phyloP scores from a whole-genome alignment of 2,113 vertebrate species.

The Electrona antarctica region DNA sequence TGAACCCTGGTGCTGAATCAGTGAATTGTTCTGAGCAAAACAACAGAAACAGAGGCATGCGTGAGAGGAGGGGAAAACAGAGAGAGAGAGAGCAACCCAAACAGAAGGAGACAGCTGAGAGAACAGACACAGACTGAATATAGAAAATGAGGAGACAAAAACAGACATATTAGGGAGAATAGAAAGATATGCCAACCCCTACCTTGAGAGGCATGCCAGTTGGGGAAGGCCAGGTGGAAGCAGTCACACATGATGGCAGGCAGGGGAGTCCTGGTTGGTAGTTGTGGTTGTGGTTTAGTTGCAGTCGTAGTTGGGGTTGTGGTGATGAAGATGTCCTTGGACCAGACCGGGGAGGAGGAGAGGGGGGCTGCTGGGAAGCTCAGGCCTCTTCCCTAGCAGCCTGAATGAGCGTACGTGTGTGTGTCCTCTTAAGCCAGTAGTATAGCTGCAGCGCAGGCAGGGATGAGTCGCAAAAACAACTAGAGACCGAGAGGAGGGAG shows the following conservation, averaged over 20 bases:
- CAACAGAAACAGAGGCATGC: neutral
- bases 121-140: neutral
- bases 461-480: slow-evolving; percentile 53
- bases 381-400: slow-evolving; percentile 32
- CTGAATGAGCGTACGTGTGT: slow-evolving; percentile 20
- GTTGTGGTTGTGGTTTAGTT: neutral
- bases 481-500: slow-evolving; percentile 56
- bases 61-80: slow-evolving; percentile 5
- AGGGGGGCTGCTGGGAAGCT: neutral
- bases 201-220: slow-evolving; percentile 94
- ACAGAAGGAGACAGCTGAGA: slow-evolving; percentile 1
- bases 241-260: slow-evolving; percentile 95
- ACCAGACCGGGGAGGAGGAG: slow-evolving; percentile 24
- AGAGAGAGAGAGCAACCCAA: slow-evolving; percentile 1
- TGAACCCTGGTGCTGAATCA: slow-evolving; percentile 54
- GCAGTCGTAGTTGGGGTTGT: neutral
- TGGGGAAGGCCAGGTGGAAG: slow-evolving; percentile 96
- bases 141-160: slow-evolving; percentile 10
- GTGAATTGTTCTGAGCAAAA: slow-evolving; percentile 51
- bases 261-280: slow-evolving; percentile 46
- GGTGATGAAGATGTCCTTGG: too few relatives aligned
- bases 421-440: slow-evolving; percentile 49
- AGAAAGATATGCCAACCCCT: slow-evolving; percentile 88
- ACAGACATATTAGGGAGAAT: neutral
- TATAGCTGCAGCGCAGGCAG: slow-evolving; percentile 45